Base-by-base conservation (phyloP, 2,113 vertebrate species). In the Balaeniceps rex region DNA sequence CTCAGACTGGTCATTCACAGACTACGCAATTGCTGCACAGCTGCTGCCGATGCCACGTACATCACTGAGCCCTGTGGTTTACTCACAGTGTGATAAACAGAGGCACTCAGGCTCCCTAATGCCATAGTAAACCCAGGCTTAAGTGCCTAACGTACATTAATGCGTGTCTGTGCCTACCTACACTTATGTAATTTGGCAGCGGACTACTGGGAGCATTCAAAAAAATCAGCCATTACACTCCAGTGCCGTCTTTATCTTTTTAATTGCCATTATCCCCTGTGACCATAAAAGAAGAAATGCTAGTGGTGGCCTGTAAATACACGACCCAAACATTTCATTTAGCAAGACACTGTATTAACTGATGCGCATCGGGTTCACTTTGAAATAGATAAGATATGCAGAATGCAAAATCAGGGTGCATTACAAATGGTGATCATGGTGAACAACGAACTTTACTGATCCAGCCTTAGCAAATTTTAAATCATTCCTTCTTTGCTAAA, bases 41-140 rank as follows among this genome's bases (percentile, higher is more conserved):
- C 52, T 38, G 14, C n/a, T 47, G 3, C 16, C 2, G 34, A 46
- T 2, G 40, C 7, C 13, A 36, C 6, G 2, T 0, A 22, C 3
- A 1, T 10, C 55, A 5, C 33, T 1, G 22, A 74, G n/a, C 33
- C 63, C 19, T 6, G 55, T 0, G 10, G 6, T 64, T 44, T 18
- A 24, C 15, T 31, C 38, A 4, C 49, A 24, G 57, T 2, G 12
- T 3, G 25, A 74, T 19, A 8, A 68, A 28, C 31, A 17, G 28
- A 36, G 33, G 60, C 28, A 36, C 72, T 40, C 16, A 7, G 38
- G 65, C 65, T 66, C 65, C 44, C 51, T 12, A 19, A 15, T 2
- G 44, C 79, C 54, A 14, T 8, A 10, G 18, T 22, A 61, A 40
- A 55, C 14, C 10, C 51, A 14, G 44, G 8, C 7, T 5, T 19